Base-by-base conservation (phyloP, 2,888 invertebrate species). In the Acronicta psi region DNA sequence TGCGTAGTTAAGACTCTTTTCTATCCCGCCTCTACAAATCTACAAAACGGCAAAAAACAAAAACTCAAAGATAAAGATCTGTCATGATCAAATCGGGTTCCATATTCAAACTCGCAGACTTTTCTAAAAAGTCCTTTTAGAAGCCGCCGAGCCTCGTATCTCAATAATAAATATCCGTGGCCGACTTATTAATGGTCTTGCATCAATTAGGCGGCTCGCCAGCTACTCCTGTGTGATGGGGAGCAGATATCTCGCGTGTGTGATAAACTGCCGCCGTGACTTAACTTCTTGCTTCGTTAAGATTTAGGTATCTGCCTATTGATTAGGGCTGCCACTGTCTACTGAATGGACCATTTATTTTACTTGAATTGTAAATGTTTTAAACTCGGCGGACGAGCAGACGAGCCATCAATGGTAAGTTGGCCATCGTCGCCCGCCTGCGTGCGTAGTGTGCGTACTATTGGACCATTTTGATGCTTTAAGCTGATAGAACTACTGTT, bases 221-320 rank as follows among this genome's bases (percentile, higher is more conserved):
- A 51, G 61, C 63, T 54, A 61, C 58, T 64, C 59, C 54, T 50
- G 31, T 58, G 69, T 82, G 78, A 82, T 79, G 75, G 58, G 80
- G 75, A 74, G 73, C 78, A 64, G 73, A 69, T 79, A 76, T 65
- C 67, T 65, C 57, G 51, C 69, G 64, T 62, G 53, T 63, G 65
- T 79, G 82, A 83, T 76, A 69, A 75, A 84, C 69, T 59, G 64
- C 72, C 53, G 75, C 73, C 63, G 75, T 74, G 77, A 74, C 46
- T 56, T 41, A 44, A 63, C 37, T 69, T 55, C 65, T 73, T 29
- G 44, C 70, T 70, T 69, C 59, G 65, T 69, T 70, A 70, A 69
- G 45, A 69, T 63, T 69, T 63, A 72, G 58, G 46, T 63, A 63
- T 71, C 56, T 46, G 43, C 18, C 40, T 41, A 58, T 25, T 25